Percentiles rank a stretch among this genome's conserved stretches.
Conservation (phyloP, 2,888 invertebrate genomes). For the Drosophila robusta region DNA sequence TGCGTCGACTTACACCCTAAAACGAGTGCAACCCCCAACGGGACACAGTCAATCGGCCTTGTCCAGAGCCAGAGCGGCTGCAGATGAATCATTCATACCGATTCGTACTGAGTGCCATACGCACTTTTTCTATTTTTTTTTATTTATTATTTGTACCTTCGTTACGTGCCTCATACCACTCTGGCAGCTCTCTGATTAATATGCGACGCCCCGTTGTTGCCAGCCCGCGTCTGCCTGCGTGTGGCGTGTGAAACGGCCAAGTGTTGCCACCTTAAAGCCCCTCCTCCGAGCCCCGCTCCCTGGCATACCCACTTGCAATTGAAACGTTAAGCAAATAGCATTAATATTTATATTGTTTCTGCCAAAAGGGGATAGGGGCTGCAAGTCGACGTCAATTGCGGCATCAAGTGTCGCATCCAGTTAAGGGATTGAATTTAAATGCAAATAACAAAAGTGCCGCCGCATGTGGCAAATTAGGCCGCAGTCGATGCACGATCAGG, state of each 20-base stretch:
- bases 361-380: constrained; percentile 30
- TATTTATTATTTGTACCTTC: constrained; percentile 11
- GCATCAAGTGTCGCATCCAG: constrained; percentile 59
- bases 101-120: constrained; percentile 26
- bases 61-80: constrained; percentile 9
- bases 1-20: constrained; percentile 78
- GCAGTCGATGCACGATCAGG: constrained; percentile 45
- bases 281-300: constrained; percentile 1
- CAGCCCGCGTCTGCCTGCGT: constrained; percentile 9
- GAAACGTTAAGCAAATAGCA: constrained; percentile 79
- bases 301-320: constrained; percentile 50
- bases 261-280: constrained; percentile 56
- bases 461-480: constrained; percentile 78
- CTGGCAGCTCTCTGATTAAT: constrained; percentile 61
- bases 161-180: constrained; percentile 32
- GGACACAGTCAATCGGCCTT: constrained; percentile 36
- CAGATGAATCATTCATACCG: constrained; percentile 46
- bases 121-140: constrained; percentile 41
- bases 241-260: constrained; percentile 74
- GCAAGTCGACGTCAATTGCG: constrained; percentile 58
- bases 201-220: constrained; percentile 68
- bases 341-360: constrained; percentile 76
- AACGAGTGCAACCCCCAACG: constrained; percentile 66
- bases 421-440: constrained; percentile 52
- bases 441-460: constrained; percentile 56